Evolutionary conservation across 1,140 invertebrate genomes (phyloP).

Genomic region (Dreissena polymorpha): DNA sequence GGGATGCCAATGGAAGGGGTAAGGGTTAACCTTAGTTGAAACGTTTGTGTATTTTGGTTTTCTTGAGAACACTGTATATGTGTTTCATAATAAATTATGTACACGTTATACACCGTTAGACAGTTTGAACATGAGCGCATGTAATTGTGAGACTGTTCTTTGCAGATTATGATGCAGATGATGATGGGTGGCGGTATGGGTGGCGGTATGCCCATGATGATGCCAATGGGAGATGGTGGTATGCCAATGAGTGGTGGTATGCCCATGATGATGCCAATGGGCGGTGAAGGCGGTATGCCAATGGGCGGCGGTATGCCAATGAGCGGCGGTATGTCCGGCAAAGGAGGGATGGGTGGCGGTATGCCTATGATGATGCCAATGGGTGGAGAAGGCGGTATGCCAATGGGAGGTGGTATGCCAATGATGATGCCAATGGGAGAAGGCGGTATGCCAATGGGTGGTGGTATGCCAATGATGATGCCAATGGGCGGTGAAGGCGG

Average conservation of each 20-base stretch:
- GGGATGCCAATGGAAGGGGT: background rate
- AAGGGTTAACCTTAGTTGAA: no score
- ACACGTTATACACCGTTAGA: no score
- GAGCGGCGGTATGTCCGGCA: conserved; percentile 18
- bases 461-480: conserved; percentile 30
- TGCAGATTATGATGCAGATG: conserved; percentile 1
- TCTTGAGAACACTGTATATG: no score
- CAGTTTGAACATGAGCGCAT: no score
- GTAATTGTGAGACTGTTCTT: background rate
- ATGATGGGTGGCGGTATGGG: conserved; percentile 1
- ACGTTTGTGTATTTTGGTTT: no score
- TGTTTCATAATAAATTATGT: no score
- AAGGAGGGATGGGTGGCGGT: conserved; percentile 17
- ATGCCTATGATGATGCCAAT: conserved; percentile 21
- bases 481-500: conserved; percentile 6
- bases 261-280: conserved; percentile 24
- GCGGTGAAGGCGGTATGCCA: no score
- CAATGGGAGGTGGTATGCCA: conserved; percentile 45
- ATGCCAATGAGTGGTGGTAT: conserved; percentile 18
- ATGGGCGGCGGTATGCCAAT: conserved; percentile 6
- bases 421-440: conserved; percentile 27
- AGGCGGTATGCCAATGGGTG: conserved; percentile 21
- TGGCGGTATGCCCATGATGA: conserved; percentile 16
- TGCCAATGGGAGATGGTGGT: conserved; percentile 20
- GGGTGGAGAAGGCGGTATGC: conserved; percentile 6